Evolutionary conservation across 2,888 invertebrate species (phyloP).

Genomic region (Dynastes tityus): DNA sequence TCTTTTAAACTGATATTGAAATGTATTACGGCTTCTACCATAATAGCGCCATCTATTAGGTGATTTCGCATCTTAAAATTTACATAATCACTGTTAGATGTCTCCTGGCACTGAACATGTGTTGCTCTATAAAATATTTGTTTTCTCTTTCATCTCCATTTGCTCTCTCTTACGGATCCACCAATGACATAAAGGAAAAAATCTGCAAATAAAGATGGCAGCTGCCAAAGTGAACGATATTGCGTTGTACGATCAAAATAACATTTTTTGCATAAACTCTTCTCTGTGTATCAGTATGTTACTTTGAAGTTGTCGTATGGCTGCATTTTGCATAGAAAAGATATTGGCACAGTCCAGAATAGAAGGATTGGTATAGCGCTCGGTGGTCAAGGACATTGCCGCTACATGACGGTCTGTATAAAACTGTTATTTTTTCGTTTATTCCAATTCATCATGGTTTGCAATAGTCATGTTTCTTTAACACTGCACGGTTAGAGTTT

Average conservation of each 20-base stretch:
- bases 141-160: background rate
- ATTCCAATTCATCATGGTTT: slow-evolving; percentile 16
- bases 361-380: slow-evolving; percentile 14
- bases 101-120: background rate
- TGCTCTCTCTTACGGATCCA: background rate
- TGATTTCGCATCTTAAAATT: no score
- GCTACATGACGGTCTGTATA: slow-evolving; percentile 50
- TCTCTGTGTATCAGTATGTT: background rate
- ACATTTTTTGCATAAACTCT: background rate
- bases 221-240: slow-evolving; percentile 30
- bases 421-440: slow-evolving; percentile 25
- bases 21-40: no score
- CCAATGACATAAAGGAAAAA: slow-evolving; percentile 8
- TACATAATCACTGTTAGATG: no score
- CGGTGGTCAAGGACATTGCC: slow-evolving; percentile 44
- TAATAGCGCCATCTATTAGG: no score
- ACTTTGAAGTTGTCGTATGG: slow-evolving; percentile 39
- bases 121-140: background rate
- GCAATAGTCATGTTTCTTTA: slow-evolving; percentile 25
- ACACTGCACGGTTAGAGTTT: slow-evolving; percentile 33
- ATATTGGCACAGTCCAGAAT: slow-evolving; percentile 8
- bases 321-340: background rate
- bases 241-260: slow-evolving; percentile 23
- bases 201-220: slow-evolving; percentile 35
- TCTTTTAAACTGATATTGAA: no score